Evolutionary conservation across 1,140 invertebrate species (phyloP), one percentile per base, ranked within the genome.

Genomic region (Nebria ingens): DNA sequence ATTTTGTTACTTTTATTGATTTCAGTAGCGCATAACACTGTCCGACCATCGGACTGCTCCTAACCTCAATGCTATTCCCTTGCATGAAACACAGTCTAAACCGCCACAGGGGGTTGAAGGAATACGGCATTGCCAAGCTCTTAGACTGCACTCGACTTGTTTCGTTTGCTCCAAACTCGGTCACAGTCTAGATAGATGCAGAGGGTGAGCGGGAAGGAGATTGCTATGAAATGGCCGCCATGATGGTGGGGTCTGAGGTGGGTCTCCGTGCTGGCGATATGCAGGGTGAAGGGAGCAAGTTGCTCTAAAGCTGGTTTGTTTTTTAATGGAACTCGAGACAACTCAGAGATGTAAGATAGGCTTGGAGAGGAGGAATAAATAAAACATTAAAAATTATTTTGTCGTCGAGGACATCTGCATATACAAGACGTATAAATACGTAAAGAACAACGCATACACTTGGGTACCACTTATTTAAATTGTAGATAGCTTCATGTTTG

Each of bases 1-100:
- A 58, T 62, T 59, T 56, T 56, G 55, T 61, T 69, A 76, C 73
- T 79, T 79, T 79, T 79, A 79, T 79, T 78, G 76, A 79, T 79
- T 79, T 78, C 76, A 78, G 77, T 77, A 77, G 77, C 75, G 73
- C 73, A 76, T 77, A 77, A 76, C 73, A 71, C 67, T 71, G 67
- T 60, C 60, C 61, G 52, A 29, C 40, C 53, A 25, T 61, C 57
- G 67, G 68, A 68, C 51, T 65, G 68, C 68, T 63, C 13, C 4
- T 6, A 6, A 51, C 50, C 21, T 6, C 3, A 4, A 2, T 20
- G 21, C 11, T 45, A 17, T 11, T 11, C 6, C 3, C 17, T n/a
- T n/a, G n/a, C n/a, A n/a, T n/a, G n/a, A n/a, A n/a, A n/a, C 40
- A 45, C 40, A 9, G 40, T 45, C 40, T 45, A 45, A 45, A 45